Percentiles rank a stretch among this genome's conserved stretches.
phyloP scores from a whole-genome alignment of 1,140 invertebrate genomes.

The Tetramorium simillimum region DNA sequence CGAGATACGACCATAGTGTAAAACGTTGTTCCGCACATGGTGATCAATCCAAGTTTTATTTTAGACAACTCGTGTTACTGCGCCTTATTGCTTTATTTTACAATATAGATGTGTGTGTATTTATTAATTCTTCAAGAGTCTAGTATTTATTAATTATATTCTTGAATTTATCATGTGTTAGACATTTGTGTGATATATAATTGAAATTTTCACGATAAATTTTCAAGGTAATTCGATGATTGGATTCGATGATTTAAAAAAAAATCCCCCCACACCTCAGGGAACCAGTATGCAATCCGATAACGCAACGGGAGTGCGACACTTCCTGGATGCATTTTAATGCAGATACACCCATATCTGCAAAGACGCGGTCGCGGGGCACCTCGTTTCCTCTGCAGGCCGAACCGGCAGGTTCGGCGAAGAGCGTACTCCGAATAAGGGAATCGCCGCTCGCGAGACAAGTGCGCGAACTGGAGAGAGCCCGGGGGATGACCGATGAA shows the following conservation, averaged over 20 bases:
- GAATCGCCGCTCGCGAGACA: slow-evolving; percentile 79
- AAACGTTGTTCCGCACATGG: background rate
- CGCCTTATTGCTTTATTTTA: background rate
- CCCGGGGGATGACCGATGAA: slow-evolving; percentile 79
- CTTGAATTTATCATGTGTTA: background rate
- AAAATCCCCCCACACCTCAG: background rate
- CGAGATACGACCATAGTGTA: background rate
- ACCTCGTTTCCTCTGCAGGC: slow-evolving; percentile 35
- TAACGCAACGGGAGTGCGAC: background rate
- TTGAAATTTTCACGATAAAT: background rate
- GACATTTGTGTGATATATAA: background rate
- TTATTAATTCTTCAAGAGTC: background rate
- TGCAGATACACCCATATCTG: background rate
- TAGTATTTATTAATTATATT: slow-evolving; percentile 6
- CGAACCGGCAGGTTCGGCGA: slow-evolving; percentile 35
- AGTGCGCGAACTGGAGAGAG: slow-evolving; percentile 78
- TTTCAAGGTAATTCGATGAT: background rate
- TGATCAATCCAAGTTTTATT: background rate
- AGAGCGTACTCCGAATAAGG: slow-evolving; percentile 81
- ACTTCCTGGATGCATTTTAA: background rate
- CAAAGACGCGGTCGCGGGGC: background rate
- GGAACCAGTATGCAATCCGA: background rate
- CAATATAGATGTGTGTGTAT: background rate
- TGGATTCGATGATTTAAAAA: background rate
- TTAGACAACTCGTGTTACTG: background rate